Evolutionary conservation across 2,797 vertebrate species (phyloP), one percentile per base, ranked within the genome.

Genomic region (Anabas testudineus): DNA sequence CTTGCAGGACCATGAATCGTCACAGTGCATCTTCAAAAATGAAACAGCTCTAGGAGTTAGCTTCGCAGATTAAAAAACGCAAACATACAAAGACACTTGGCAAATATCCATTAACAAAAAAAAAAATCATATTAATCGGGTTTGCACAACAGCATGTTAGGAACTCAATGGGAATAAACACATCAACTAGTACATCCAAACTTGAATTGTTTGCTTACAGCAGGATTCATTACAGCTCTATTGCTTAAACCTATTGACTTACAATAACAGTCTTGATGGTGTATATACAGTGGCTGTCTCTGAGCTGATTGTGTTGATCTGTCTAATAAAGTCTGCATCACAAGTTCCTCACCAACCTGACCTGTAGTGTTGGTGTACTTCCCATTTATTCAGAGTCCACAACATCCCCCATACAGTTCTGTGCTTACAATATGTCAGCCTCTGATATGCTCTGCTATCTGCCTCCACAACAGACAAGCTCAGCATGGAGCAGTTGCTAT

Each of bases 211-310:
- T 74, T 56, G 61, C 46, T 16, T 64, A 81, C 56, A 66, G 59
- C 49, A 67, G 68, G 59, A 77, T 76, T 81, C 56, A 65, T 65
- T 56, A 71, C 36, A 75, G 64, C 76, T 75, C 76, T 84, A 83
- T 69, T 78, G 77, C 77, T 83, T 46, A 36, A 75, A 43, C 66
- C 72, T 76, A 79, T 34, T 53, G 53, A 80, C 67, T 63, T 72
- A 78, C 67, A 78, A 54, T 57, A 71, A 84, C 85, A 79, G 84
- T 83, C 73, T 73, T 39, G 45, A 83, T 85, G 87, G 59, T 64
- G 5, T 81, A 87, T 89, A 67, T 90, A 87, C 83, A 90, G 74
- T 84, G 75, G 60, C 76, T 37, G 32, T 72, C 56, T 85, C 66
- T 46, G 78, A 66, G 64, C 65, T 48, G 75, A 64, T 71, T 52